These are phyloP conservation scores for Cyanoramphus novaezelandiae DNA, from an alignment of 2,113 vertebrate species.

Conservation along the genomic window DNA sequence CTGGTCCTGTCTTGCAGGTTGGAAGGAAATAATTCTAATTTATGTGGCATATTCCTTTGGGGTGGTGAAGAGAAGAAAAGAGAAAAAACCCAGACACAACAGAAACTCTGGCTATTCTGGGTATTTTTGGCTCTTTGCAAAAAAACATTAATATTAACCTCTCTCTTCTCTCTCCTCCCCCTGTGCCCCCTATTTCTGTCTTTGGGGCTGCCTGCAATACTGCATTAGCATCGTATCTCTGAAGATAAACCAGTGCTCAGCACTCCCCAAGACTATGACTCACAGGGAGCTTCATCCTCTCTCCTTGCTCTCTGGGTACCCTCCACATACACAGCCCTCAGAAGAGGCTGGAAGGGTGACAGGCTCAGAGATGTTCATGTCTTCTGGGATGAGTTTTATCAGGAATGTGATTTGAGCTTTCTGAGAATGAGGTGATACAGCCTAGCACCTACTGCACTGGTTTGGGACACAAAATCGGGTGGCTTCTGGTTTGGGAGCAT, in stretches of 20 bases:
- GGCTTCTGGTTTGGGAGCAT: neutral
- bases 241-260: neutral
- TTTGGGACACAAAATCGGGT: neutral
- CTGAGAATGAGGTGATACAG: neutral
- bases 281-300: neutral
- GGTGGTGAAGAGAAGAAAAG: neutral
- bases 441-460: neutral
- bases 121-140: slow-evolving; percentile 58
- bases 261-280: neutral
- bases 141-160: slow-evolving; percentile 15
- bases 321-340: neutral
- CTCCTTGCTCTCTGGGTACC: neutral
- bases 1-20: neutral
- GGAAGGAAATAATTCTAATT: slow-evolving; percentile 42
- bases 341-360: neutral
- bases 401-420: neutral
- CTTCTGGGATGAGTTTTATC: neutral
- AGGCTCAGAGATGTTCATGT: neutral
- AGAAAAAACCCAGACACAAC: neutral
- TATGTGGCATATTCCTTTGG: slow-evolving; percentile 18
- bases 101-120: neutral
- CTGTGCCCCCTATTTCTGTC: neutral
- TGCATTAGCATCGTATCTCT: neutral
- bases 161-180: neutral
- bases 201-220: neutral